Conservation (phyloP, 2,113 vertebrate species). For the Sapajus apella region DNA sequence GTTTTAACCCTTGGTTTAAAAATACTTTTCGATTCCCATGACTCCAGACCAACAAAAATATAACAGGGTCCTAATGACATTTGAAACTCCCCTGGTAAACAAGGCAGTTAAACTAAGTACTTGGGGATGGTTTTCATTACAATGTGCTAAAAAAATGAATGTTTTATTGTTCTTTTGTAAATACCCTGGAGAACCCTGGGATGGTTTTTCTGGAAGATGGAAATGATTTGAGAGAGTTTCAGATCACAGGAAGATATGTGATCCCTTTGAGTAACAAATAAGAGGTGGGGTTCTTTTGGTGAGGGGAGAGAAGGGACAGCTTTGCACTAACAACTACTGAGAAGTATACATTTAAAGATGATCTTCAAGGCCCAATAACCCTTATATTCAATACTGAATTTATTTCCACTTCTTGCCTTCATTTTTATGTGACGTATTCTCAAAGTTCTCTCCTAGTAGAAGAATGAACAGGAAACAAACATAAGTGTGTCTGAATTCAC, state of each 20-base stretch:
- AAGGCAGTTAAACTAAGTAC: constrained; percentile 66
- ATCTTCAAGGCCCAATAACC: not conserved
- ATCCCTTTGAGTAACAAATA: constrained; percentile 72
- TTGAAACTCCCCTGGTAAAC: constrained; percentile 75
- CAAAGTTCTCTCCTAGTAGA: not conserved
- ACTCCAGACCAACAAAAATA: constrained; percentile 73
- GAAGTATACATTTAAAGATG: not conserved
- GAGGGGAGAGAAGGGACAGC: not conserved
- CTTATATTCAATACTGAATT: constrained; percentile 22
- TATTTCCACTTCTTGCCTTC: constrained; percentile 42
- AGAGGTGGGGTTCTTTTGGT: not conserved
- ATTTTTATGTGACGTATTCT: constrained; percentile 46
- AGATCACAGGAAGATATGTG: constrained; percentile 73
- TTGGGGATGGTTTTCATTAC: constrained; percentile 79
- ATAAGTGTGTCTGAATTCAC: not conserved
- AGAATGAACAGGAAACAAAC: not conserved
- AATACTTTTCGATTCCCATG: constrained; percentile 32
- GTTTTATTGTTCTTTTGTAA: constrained; percentile 76
- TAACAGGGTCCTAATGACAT: constrained; percentile 56
- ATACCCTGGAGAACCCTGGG: constrained; percentile 64
- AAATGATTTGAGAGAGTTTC: constrained; percentile 73
- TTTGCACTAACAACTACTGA: not conserved
- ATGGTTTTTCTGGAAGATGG: constrained; percentile 74
- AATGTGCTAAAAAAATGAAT: constrained; percentile 75
- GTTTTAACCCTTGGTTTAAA: constrained; percentile 72